These are phyloP conservation scores for Chrysomela aeneicollis DNA, from an alignment of 2,888 invertebrate species.

Conservation along the genomic window DNA sequence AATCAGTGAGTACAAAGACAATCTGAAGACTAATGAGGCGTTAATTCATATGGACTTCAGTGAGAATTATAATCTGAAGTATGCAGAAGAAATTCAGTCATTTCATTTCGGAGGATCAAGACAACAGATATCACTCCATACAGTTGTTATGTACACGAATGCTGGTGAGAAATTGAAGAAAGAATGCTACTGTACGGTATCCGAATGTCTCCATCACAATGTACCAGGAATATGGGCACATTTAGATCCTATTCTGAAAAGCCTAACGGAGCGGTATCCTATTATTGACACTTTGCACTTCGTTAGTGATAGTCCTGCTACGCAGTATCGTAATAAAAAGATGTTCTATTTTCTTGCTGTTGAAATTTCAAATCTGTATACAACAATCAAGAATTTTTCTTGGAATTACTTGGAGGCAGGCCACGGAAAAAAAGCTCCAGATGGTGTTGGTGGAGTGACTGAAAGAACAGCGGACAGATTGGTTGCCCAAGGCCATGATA, in stretches of 20 bases:
- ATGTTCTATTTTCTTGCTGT: not conserved
- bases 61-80: constrained; percentile 17
- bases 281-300: constrained; percentile 9
- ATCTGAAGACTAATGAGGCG: not conserved
- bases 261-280: not conserved
- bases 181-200: not conserved
- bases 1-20: not conserved
- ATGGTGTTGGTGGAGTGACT: constrained; percentile 2
- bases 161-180: too few species aligned
- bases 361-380: not conserved
- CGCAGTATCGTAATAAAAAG: constrained; percentile 12
- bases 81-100: constrained; percentile 10
- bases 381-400: not conserved
- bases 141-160: constrained; percentile 3
- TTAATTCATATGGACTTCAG: constrained; percentile 4
- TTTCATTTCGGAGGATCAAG: constrained; percentile 16
- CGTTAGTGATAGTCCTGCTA: not conserved
- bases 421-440: constrained; percentile 14
- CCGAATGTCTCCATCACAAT: not conserved
- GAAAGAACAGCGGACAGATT: constrained; percentile 10
- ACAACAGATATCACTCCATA: constrained; percentile 12
- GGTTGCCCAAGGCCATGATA: not conserved
- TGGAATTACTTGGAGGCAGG: constrained; percentile 19
- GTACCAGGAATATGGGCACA: not conserved
- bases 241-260: not conserved